Evolutionary conservation across 2,797 vertebrate genomes (phyloP).

Genomic region (Geotrypetes seraphini): DNA sequence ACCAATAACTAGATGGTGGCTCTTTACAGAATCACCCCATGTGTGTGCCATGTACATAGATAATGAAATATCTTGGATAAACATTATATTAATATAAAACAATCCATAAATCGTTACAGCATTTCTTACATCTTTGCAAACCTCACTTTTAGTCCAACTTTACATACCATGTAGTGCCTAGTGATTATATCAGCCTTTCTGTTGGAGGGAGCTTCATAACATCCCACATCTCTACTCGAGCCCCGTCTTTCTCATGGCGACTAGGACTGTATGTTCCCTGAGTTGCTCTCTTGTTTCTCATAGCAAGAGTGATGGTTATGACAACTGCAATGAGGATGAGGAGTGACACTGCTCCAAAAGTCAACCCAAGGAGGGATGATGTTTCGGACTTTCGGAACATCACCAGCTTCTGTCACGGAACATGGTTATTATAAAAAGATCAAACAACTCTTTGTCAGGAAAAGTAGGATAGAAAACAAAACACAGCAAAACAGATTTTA

Average conservation of each 20-base stretch:
- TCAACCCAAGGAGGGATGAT: slow-evolving; percentile 34
- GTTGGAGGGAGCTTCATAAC: slow-evolving; percentile 49
- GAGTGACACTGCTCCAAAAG: slow-evolving; percentile 30
- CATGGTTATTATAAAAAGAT: slow-evolving; percentile 3
- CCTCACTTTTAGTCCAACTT: too few species aligned
- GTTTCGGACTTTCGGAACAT: slow-evolving; percentile 8
- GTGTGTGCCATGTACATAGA: too few species aligned
- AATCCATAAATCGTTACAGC: too few species aligned
- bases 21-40: too few species aligned
- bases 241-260: slow-evolving; percentile 47
- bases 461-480: too few species aligned
- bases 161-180: too few species aligned
- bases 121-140: too few species aligned
- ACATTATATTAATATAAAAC: too few species aligned
- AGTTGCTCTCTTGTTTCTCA: slow-evolving; percentile 44
- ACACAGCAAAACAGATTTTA: too few species aligned
- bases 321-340: slow-evolving; percentile 22
- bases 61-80: too few species aligned
- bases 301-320: slow-evolving; percentile 11
- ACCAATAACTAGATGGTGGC: too few species aligned
- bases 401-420: slow-evolving; percentile 34
- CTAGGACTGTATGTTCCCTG: slow-evolving; percentile 51
- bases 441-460: fast-evolving
- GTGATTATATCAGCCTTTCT: slow-evolving; percentile 41
- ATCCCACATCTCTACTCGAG: slow-evolving; percentile 47